Conservation (phyloP, 2,888 invertebrate species). For the Metacarcinus magister region DNA sequence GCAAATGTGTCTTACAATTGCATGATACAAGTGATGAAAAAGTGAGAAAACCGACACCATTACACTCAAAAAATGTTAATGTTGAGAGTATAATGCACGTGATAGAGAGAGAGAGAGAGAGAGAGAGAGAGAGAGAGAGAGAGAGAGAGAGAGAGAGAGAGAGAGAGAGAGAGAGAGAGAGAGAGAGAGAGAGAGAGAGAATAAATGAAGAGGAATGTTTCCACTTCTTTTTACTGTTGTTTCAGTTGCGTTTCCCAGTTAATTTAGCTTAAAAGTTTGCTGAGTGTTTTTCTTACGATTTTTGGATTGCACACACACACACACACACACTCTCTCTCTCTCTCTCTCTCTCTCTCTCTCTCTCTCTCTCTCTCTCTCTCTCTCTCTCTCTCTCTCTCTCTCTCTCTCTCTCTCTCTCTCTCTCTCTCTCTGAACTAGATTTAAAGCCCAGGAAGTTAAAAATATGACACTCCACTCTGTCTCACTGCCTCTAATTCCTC, state of each 20-base stretch:
- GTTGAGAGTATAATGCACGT: not conserved
- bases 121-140: slow-evolving; percentile 4
- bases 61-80: not conserved
- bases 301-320: not conserved
- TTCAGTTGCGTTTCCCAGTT: slow-evolving; percentile 12
- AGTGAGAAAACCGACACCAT: not conserved
- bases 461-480: not conserved
- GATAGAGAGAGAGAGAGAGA: not conserved
- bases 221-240: not conserved
- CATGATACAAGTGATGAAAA: not conserved
- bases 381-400: not conserved
- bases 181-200: slow-evolving; percentile 26
- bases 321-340: not conserved
- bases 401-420: not conserved
- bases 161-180: not conserved
- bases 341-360: not conserved
- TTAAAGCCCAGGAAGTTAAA: not conserved
- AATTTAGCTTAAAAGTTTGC: not conserved
- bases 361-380: not conserved
- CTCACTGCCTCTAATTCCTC: not conserved
- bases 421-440: slow-evolving; percentile 5
- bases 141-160: slow-evolving; percentile 2
- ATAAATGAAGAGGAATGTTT: not conserved
- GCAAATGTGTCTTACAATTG: not conserved
- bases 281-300: not conserved